Percentiles rank a stretch among this genome's conserved stretches.
Conservation (phyloP, 2,888 invertebrate species). For the Euplagia quadripunctaria region DNA sequence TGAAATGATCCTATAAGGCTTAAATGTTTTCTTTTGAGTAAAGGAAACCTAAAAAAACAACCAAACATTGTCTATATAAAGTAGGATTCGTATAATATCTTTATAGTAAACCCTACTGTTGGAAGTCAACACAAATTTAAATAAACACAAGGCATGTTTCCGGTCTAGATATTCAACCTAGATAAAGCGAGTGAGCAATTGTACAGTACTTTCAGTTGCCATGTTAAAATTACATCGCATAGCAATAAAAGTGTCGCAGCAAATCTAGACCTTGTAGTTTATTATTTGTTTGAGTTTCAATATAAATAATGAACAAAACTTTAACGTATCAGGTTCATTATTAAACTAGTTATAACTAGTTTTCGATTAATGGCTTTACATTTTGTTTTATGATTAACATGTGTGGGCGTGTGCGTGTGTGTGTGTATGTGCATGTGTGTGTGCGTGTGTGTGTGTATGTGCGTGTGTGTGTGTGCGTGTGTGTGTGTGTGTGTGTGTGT, state of each 20-base stretch:
- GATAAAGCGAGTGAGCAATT: conserved; percentile 14
- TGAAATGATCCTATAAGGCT: too few relatives aligned
- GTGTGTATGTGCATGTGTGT: too few relatives aligned
- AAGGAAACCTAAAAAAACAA: not conserved
- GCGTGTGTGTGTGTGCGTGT: too few relatives aligned
- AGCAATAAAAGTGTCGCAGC: conserved; percentile 9
- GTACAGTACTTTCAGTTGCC: conserved; percentile 1
- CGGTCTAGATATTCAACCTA: conserved; percentile 29
- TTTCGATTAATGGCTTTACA: too few relatives aligned
- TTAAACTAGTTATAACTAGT: too few relatives aligned
- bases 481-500: too few relatives aligned
- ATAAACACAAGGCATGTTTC: conserved; percentile 28
- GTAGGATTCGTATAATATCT: not conserved
- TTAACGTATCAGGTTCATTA: too few relatives aligned
- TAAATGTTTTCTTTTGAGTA: too few relatives aligned
- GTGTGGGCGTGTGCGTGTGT: too few relatives aligned
- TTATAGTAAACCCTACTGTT: not conserved
- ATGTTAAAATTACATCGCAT: conserved; percentile 9
- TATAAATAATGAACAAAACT: not conserved
- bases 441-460: too few relatives aligned
- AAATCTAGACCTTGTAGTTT: conserved; percentile 1
- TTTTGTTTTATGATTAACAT: too few relatives aligned
- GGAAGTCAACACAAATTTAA: conserved; percentile 5
- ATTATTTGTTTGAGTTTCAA: conserved; percentile 4
- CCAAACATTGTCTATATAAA: not conserved